Evolutionary conservation across 2,888 invertebrate genomes (phyloP), one percentile per base, ranked within the genome.

Genomic region (Anorthoa munda): DNA sequence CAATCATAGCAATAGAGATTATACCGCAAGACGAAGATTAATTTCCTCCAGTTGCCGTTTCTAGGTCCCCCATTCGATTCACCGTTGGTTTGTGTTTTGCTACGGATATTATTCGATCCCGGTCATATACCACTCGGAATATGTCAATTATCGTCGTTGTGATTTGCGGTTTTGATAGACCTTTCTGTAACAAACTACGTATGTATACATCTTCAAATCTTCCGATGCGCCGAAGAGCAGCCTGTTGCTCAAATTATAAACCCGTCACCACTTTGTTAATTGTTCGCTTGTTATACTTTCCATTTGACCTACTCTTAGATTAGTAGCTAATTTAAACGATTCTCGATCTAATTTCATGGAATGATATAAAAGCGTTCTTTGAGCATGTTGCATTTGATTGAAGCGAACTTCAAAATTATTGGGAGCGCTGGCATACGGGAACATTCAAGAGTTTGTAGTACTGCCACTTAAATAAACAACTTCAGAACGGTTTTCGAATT

Each of bases 21-120:
- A 74, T 72, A 66, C 83, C 68, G 63, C 73, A 85, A 86, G 82
- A 86, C 85, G 86, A 86, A 88, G 83, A 90, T 89, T 89, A 88
- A 92, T 93, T 93, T 93, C 93, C 92, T 90, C 66, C 75, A 81
- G 80, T 83, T 81, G 84, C 77, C 79, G 83, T 79, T 78, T 82
- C 76, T 75, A 79, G 63, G 74, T 75, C 72, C 81, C 83, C 83
- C 81, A 82, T 84, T 84, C 77, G 72, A 82, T 86, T 86, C 78
- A 77, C 72, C 79, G 85, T 77, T 75, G 72, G 67, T 68, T 77
- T 87, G 78, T 79, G 84, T 86, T 86, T 77, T 86, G 81, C 73
- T 81, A 79, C 90, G 92, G 92, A 93, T 91, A 92, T 92, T 90
- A 89, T 86, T 73, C 73, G 72, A 77, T 81, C 74, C 74, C 65